Percentiles rank a stretch among this genome's conserved stretches.
Evolutionary conservation across 2,888 invertebrate species (phyloP).

Genomic region (Saturnia pavonia): DNA sequence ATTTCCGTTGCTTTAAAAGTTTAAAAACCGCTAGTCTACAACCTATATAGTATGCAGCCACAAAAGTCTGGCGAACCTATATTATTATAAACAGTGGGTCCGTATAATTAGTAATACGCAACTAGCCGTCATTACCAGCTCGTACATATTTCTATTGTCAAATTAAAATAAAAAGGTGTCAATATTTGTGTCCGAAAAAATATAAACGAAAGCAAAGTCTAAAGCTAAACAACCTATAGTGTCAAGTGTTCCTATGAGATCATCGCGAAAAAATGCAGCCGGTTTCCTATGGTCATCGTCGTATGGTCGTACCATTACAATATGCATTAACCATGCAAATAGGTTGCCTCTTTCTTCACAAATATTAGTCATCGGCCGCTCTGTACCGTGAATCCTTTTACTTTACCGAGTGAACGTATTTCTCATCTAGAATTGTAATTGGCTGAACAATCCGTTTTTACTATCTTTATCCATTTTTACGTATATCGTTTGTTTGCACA

Average conservation of each 20-base stretch:
- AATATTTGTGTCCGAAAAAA: neutral
- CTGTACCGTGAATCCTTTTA: conserved; percentile 11
- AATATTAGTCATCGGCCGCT: conserved; percentile 15
- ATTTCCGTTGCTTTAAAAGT: too few species aligned
- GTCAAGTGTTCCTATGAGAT: conserved; percentile 9
- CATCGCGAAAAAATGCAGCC: conserved; percentile 16
- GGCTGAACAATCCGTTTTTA: neutral
- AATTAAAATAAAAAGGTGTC: neutral
- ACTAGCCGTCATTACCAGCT: neutral
- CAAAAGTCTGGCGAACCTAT: too few species aligned
- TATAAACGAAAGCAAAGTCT: neutral
- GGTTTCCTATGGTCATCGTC: conserved; percentile 8
- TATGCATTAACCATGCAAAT: conserved; percentile 17
- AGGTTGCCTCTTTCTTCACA: conserved; percentile 15
- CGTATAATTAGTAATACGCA: neutral
- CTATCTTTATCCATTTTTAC: too few species aligned
- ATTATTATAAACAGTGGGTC: too few species aligned
- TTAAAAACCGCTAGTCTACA: too few species aligned
- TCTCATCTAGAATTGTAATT: neutral
- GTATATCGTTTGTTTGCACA: neutral
- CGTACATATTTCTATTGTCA: neutral
- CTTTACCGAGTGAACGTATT: conserved; percentile 12
- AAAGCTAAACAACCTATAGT: neutral
- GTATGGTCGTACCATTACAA: neutral
- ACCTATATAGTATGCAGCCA: too few species aligned